Evolutionary conservation across 2,797 vertebrate genomes (phyloP).

Genomic region (Melopsittacus undulatus): DNA sequence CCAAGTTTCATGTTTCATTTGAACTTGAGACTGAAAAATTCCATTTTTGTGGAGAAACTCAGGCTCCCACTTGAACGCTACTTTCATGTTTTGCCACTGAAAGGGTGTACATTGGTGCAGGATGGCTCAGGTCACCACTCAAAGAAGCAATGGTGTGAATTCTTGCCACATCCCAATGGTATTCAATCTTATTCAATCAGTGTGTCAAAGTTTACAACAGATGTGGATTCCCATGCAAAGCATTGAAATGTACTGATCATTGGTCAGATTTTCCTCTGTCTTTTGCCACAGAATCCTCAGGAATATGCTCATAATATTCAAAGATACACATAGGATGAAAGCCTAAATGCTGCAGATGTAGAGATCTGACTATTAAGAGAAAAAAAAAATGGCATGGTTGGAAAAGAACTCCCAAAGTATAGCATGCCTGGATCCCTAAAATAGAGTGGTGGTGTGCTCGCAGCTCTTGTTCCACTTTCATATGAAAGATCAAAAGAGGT

Average conservation of each 20-base stretch:
- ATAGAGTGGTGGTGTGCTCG: not conserved
- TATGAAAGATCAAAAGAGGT: not conserved
- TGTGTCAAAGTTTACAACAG: not conserved
- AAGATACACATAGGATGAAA: not conserved
- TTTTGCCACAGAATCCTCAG: not conserved
- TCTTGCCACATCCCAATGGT: not conserved
- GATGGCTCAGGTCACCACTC: not conserved
- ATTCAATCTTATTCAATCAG: not conserved
- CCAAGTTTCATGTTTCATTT: slow-evolving; percentile 35
- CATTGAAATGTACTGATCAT: not conserved
- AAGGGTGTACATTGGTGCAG: not conserved
- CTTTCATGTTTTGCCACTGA: not conserved
- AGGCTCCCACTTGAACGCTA: not conserved
- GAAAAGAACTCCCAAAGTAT: not conserved
- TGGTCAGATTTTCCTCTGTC: not conserved
- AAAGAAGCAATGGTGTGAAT: not conserved
- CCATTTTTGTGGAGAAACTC: not conserved
- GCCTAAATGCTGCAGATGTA: not conserved
- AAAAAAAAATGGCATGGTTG: not conserved
- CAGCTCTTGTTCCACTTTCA: not conserved
- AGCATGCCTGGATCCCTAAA: not conserved
- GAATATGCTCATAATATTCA: not conserved
- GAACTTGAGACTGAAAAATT: slow-evolving; percentile 40
- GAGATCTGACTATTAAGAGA: not conserved
- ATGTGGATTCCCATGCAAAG: not conserved